Evolutionary conservation across 1,140 invertebrate species (phyloP).

Genomic region (Drosophila pectinifera): DNA sequence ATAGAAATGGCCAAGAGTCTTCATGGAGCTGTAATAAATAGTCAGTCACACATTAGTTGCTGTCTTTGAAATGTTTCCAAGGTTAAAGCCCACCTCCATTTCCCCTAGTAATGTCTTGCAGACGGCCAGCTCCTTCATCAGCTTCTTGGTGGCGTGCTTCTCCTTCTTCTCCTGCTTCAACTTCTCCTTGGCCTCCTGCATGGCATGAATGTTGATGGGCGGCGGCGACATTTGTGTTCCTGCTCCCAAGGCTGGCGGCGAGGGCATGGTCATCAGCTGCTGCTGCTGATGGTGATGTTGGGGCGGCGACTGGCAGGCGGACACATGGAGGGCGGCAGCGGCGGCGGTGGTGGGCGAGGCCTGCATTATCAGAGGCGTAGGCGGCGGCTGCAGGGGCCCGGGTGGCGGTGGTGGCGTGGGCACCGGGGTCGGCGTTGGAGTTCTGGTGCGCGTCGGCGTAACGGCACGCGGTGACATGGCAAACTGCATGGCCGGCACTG

Average conservation of each 20-base stretch:
- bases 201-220: constrained; percentile 75
- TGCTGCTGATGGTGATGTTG: constrained; percentile 44
- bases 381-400: constrained; percentile 44
- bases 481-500: constrained; percentile 55
- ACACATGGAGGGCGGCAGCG: constrained; percentile 65
- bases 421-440: constrained; percentile 58
- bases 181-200: constrained; percentile 84
- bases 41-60: background rate
- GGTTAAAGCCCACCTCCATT: constrained; percentile 74
- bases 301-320: constrained; percentile 71
- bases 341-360: constrained; percentile 85
- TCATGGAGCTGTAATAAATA: constrained; percentile 90
- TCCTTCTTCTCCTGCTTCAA: constrained; percentile 88
- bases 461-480: constrained; percentile 73
- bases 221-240: constrained; percentile 68
- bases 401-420: constrained; percentile 57
- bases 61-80: background rate
- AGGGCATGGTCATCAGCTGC: constrained; percentile 63
- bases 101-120: constrained; percentile 86
- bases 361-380: constrained; percentile 76
- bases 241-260: constrained; percentile 43
- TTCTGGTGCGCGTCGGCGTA: constrained; percentile 68
- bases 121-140: constrained; percentile 91
- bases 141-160: constrained; percentile 89
- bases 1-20: constrained; percentile 97